Conservation (phyloP, 2,113 vertebrate species). For the Anolis sagrei region DNA sequence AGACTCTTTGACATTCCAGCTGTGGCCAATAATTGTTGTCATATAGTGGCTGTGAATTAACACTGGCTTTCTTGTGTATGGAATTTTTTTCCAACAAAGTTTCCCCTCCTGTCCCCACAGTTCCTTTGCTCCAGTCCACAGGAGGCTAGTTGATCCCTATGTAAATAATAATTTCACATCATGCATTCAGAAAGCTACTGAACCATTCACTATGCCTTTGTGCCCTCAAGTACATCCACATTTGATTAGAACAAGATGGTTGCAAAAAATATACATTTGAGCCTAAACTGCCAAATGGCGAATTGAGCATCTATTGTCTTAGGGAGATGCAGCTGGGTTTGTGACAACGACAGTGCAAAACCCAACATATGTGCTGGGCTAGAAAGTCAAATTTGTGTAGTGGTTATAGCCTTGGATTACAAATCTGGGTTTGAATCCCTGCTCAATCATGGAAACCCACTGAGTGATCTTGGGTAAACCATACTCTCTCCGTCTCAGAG, state of each 20-base stretch:
- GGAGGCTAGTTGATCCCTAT: background rate
- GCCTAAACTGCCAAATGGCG: background rate
- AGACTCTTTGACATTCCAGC: conserved; percentile 3
- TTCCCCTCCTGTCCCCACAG: background rate
- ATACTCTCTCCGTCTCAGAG: no score
- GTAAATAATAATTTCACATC: background rate
- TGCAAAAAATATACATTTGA: background rate
- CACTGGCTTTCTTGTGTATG: background rate
- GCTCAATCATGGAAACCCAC: no score
- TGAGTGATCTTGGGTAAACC: no score
- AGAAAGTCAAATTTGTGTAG: no score
- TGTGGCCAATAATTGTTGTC: conserved; percentile 3
- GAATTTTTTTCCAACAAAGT: background rate
- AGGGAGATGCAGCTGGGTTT: background rate
- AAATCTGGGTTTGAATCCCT: no score
- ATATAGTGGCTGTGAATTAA: background rate
- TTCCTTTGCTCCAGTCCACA: background rate
- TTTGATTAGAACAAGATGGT: background rate
- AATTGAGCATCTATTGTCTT: background rate
- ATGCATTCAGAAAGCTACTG: background rate
- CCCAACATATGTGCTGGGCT: no score
- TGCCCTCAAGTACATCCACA: background rate
- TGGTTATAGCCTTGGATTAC: no score
- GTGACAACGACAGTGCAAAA: background rate
- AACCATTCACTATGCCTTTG: background rate